These are phyloP conservation scores for Anastatus disparis DNA, from an alignment of 1,140 invertebrate genomes.

Conservation along the genomic window DNA sequence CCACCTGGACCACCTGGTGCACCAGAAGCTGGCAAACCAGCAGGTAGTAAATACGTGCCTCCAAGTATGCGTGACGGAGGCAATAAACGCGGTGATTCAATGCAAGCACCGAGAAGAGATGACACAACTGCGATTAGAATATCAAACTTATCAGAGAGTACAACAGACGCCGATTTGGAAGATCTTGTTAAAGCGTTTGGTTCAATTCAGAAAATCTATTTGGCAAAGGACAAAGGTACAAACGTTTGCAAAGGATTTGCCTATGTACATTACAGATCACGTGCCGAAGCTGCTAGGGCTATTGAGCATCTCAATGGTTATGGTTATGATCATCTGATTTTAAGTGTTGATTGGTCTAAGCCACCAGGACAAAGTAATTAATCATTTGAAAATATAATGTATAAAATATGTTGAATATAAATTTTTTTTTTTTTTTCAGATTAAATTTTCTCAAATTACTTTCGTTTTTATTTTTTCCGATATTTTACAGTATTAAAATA, in stretches of 20 bases:
- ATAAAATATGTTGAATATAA: not conserved
- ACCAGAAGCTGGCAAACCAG: conserved; percentile 63
- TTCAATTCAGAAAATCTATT: conserved; percentile 86
- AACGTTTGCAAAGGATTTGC: conserved; percentile 92
- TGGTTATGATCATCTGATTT: conserved; percentile 97
- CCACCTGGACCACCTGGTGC: conserved; percentile 56
- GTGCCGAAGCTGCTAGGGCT: conserved; percentile 91
- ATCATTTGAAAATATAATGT: conserved; percentile 23
- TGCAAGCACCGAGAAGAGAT: conserved; percentile 76
- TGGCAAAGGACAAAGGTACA: conserved; percentile 86
- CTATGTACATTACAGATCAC: conserved; percentile 93
- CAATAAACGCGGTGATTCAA: conserved; percentile 76
- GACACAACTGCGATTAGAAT: conserved; percentile 93
- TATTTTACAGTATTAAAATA: too few relatives aligned
- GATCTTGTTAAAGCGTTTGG: conserved; percentile 95
- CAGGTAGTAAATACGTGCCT: conserved; percentile 80
- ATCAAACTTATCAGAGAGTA: conserved; percentile 96
- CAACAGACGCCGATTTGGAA: conserved; percentile 93
- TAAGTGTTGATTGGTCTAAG: conserved; percentile 99
- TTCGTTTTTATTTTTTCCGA: too few relatives aligned
- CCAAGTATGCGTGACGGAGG: conserved; percentile 88
- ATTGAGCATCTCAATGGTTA: conserved; percentile 91
- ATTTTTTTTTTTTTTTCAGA: not conserved
- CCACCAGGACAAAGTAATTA: conserved; percentile 68
- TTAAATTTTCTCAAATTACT: too few relatives aligned